Conservation (phyloP, 1,140 invertebrate genomes). For the Sesamia nonagrioides region DNA sequence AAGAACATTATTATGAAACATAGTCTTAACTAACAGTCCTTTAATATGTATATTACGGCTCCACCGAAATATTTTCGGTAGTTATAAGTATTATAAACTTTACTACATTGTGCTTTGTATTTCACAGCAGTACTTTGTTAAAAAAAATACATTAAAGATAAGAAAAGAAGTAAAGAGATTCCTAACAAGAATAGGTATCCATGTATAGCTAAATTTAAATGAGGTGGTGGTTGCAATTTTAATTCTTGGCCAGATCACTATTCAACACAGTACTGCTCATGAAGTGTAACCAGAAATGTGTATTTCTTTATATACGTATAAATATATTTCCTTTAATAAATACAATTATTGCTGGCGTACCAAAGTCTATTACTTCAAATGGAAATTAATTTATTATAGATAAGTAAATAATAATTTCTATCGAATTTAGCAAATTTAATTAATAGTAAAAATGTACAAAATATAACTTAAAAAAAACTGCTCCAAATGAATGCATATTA, state of each 20-base stretch:
- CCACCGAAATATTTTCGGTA: background rate
- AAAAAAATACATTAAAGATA: too few species aligned
- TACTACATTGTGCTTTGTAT: slow-evolving; percentile 11
- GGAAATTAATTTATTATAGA: slow-evolving; percentile 1
- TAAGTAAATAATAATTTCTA: background rate
- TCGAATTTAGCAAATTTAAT: slow-evolving; percentile 2
- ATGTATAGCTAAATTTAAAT: slow-evolving; percentile 3
- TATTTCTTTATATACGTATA: background rate
- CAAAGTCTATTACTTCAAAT: background rate
- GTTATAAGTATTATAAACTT: slow-evolving; percentile 39
- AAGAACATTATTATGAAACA: slow-evolving; percentile 46
- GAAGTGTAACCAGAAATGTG: slow-evolving; percentile 3
- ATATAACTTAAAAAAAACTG: slow-evolving; percentile 15
- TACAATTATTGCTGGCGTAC: slow-evolving; percentile 1
- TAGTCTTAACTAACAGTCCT: slow-evolving; percentile 47
- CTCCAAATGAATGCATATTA: slow-evolving; percentile 14
- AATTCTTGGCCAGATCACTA: background rate
- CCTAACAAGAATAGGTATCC: background rate
- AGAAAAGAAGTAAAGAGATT: background rate
- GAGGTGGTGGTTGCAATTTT: background rate
- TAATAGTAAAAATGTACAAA: slow-evolving; percentile 7
- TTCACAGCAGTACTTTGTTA: slow-evolving; percentile 36
- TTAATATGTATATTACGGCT: slow-evolving; percentile 37
- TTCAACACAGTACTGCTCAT: slow-evolving; percentile 29
- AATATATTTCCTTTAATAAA: background rate